Conservation (phyloP, 1,140 invertebrate genomes). For the Cydia amplana region DNA sequence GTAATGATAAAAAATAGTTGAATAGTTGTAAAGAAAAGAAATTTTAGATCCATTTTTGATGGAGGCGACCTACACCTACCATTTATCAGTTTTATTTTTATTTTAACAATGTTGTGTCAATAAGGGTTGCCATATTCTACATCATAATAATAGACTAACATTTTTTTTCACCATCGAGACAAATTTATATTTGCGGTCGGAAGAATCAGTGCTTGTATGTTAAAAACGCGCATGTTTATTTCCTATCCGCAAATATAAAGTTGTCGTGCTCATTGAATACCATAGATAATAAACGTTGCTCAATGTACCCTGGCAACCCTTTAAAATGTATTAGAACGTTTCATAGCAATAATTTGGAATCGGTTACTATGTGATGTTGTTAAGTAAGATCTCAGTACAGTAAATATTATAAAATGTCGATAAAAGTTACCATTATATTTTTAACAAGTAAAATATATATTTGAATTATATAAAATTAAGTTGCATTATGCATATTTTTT, state of each 20-base stretch:
- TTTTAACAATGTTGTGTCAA: slow-evolving; percentile 15
- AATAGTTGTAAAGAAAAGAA: slow-evolving; percentile 47
- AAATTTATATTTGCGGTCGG: not conserved
- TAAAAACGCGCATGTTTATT: not conserved
- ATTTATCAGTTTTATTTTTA: slow-evolving; percentile 34
- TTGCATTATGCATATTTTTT: not conserved
- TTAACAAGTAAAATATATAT: not conserved
- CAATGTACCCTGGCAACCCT: slow-evolving; percentile 23
- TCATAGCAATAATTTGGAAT: slow-evolving; percentile 27
- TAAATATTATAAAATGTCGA: slow-evolving; percentile 17
- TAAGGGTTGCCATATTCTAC: slow-evolving; percentile 27
- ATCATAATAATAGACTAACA: not conserved
- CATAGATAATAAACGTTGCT: slow-evolving; percentile 21
- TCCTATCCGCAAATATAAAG: not conserved
- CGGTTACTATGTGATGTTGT: not conserved
- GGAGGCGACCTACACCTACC: slow-evolving; percentile 49
- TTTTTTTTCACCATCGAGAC: not conserved
- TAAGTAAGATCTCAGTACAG: slow-evolving; percentile 28
- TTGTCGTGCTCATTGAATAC: not conserved
- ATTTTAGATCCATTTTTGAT: slow-evolving; percentile 56
- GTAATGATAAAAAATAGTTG: slow-evolving; percentile 68
- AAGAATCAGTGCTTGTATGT: not conserved
- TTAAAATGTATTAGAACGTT: slow-evolving; percentile 11
- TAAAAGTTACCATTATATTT: slow-evolving; percentile 19
- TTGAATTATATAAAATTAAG: not conserved